These are phyloP conservation scores for Drosophila paulistorum DNA, from an alignment of 1,140 invertebrate species.

Conservation along the genomic window DNA sequence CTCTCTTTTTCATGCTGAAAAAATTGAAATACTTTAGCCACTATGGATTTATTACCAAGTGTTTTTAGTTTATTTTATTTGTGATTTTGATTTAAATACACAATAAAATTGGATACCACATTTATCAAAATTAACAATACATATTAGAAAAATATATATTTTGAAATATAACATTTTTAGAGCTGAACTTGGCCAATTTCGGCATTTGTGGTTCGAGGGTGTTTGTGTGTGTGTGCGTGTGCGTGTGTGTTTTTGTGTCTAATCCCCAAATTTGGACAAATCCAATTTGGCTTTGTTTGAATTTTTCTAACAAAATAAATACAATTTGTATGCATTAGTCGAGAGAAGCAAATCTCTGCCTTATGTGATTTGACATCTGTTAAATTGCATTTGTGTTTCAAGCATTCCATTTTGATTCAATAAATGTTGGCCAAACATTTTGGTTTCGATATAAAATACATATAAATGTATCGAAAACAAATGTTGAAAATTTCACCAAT, in stretches of 20 bases:
- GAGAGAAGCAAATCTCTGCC: slow-evolving; percentile 13
- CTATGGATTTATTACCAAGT: too few relatives aligned
- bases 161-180: neutral
- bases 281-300: slow-evolving; percentile 50
- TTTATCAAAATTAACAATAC: too few relatives aligned
- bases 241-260: slow-evolving; percentile 3
- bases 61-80: too few relatives aligned
- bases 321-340: slow-evolving; percentile 48
- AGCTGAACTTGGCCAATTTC: neutral
- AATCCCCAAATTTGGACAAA: slow-evolving; percentile 39
- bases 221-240: neutral
- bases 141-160: neutral
- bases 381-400: slow-evolving; percentile 34
- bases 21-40: too few relatives aligned
- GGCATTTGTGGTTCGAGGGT: neutral
- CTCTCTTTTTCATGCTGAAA: too few relatives aligned
- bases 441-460: neutral
- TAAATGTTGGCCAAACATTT: slow-evolving; percentile 26
- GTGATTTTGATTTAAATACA: too few relatives aligned
- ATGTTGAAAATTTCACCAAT: neutral
- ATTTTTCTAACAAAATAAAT: slow-evolving; percentile 37
- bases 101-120: too few relatives aligned
- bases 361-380: slow-evolving; percentile 55
- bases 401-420: slow-evolving; percentile 31
- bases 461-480: neutral